A percentile compares a stretch with the other conserved stretches of the same genome.
Conservation (phyloP, 2,113 vertebrate species). For the Riparia riparia region DNA sequence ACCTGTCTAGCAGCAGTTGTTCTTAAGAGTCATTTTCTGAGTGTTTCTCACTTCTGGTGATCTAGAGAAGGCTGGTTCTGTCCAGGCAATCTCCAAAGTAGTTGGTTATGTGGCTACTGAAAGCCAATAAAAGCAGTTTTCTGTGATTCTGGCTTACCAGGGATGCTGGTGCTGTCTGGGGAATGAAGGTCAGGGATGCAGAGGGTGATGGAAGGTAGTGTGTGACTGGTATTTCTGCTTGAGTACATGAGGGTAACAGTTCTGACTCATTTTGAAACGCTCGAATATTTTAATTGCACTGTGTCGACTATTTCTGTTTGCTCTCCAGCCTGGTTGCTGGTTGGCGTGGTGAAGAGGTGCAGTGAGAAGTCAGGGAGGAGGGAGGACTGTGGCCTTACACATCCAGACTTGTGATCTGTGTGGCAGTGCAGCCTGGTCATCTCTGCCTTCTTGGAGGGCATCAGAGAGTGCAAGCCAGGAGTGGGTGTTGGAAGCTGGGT, state of each 20-base stretch:
- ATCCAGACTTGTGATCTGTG: accelerated
- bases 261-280: slow-evolving; percentile 20
- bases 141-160: not conserved
- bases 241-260: not conserved
- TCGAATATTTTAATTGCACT: not conserved
- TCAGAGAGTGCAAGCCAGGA: not conserved
- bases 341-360: not conserved
- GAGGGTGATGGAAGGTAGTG: not conserved
- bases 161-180: not conserved
- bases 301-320: not conserved
- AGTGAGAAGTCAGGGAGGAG: not conserved
- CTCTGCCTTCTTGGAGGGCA: not conserved
- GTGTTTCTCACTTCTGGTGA: not conserved
- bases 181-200: not conserved
- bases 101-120: not conserved
- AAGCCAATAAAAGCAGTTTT: not conserved
- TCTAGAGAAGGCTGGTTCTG: not conserved
- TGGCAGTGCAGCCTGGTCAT: not conserved
- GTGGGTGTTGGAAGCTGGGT: not conserved
- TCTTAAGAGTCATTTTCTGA: not conserved
- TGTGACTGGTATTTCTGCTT: slow-evolving; percentile 24
- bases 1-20: accelerated
- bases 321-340: not conserved
- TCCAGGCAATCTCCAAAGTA: not conserved
- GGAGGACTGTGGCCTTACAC: not conserved